A percentile compares a stretch with the other conserved stretches of the same genome.
Conservation (phyloP, 2,113 vertebrate genomes). For the Trematocara stigmaticum region DNA sequence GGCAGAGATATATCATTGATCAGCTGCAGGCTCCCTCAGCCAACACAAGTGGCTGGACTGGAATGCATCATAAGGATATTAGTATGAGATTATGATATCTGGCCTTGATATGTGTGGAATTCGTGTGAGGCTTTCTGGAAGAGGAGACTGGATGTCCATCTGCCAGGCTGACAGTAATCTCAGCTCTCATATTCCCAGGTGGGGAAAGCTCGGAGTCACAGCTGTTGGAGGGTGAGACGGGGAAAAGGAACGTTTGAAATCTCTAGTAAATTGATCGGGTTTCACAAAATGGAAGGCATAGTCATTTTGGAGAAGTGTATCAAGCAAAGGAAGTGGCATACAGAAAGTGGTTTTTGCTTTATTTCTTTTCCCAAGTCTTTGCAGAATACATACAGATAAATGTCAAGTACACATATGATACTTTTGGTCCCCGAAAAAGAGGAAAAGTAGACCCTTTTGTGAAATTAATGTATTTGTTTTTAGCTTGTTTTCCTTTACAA, state of each 20-base stretch:
- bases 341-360: neutral
- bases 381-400: neutral
- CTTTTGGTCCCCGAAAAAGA: neutral
- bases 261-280: neutral
- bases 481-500: neutral
- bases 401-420: neutral
- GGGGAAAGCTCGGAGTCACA: constrained; percentile 8
- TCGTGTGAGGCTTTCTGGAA: neutral
- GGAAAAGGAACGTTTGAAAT: neutral
- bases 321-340: neutral
- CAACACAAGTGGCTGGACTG: neutral
- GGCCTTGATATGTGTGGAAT: constrained; percentile 20
- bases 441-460: neutral
- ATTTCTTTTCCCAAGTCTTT: constrained; percentile 13
- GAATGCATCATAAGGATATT: constrained; percentile 40
- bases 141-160: constrained; percentile 2
- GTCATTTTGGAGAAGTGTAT: neutral
- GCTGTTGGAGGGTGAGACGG: constrained; percentile 9
- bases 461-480: neutral
- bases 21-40: neutral
- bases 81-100: constrained; percentile 45
- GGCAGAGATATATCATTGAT: constrained; percentile 44
- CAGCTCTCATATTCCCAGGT: neutral
- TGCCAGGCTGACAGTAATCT: constrained; percentile 17
- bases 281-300: neutral